Base-by-base conservation (phyloP, 2,113 vertebrate species). In the Procavia capensis region DNA sequence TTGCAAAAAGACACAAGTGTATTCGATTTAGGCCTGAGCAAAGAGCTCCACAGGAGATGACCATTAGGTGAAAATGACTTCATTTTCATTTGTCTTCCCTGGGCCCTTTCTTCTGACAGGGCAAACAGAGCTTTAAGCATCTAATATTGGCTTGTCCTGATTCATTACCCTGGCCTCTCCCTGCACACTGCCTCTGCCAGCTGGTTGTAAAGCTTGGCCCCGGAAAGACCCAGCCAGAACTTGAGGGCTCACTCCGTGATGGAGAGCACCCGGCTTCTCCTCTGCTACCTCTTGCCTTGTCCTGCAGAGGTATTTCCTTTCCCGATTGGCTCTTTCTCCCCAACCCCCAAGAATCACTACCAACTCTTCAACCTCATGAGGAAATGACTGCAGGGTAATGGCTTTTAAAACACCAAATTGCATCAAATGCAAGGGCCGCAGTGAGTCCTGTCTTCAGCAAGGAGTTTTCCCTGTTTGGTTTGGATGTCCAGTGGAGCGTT, bases 401-500 rank as follows among this genome's bases (percentile, higher is more conserved):
- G 78, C 81, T 91, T 97, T 97, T 92, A 63, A 92, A 95, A 88
- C 82, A 90, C 82, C 91, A 39, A 84, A 90, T 43, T 68, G 89
- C 45, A 36, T 89, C 68, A 36, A 95, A 80, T 75, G 50, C 4
- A 39, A 82, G 50, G 87, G 54, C 78, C 22, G 68, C 80, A 9
- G 11, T 2, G 34, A 95, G 85, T 45, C 66, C 63, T 70, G 9
- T 95, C 81, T 90, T 86, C 87, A 36, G 86, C 61, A 3, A 90
- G 90, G 92, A 81, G 64, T 91, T 84, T 92, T 31, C 91, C 93
- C 80, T 82, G 29, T 90, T 97, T 85, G 84, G 92, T 93, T 95
- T 95, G 93, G 95, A 68, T 87, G 54, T 97, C 97, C 97, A 96
- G 97, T 81, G 84, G 97, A 96, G 98, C 97, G 90, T 97, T 91